A percentile compares a stretch with the other conserved stretches of the same genome.
Evolutionary conservation across 2,797 vertebrate genomes (phyloP).

Genomic region (Phrynocephalus vlangalii): DNA sequence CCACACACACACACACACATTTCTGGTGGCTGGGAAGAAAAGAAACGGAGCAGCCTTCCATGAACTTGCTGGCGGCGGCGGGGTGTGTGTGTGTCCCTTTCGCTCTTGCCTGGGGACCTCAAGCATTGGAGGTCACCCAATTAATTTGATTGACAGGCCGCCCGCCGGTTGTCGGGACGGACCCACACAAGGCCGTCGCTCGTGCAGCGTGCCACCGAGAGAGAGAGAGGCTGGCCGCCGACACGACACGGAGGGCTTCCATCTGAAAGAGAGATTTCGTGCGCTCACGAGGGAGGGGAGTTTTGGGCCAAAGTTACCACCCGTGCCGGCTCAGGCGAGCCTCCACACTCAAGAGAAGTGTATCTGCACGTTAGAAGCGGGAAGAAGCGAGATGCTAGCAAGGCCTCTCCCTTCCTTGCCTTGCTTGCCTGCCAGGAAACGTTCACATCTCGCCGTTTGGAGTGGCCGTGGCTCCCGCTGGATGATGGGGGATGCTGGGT

Average conservation of each 20-base stretch:
- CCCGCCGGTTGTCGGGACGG: not conserved
- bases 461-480: no score
- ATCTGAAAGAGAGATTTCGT: not conserved
- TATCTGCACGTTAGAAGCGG: not conserved
- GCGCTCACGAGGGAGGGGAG: not conserved
- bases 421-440: no score
- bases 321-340: no score
- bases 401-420: no score
- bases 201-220: not conserved
- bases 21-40: not conserved
- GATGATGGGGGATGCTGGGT: no score
- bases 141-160: slow-evolving; percentile 16
- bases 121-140: not conserved
- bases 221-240: accelerated
- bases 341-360: not conserved
- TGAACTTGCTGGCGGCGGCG: not conserved
- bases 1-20: no score
- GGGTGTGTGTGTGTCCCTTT: not conserved
- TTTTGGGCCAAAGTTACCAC: no score
- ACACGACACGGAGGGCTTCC: not conserved
- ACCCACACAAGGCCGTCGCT: no score
- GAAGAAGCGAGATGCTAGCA: no score
- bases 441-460: no score
- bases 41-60: accelerated
- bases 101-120: accelerated